These are phyloP conservation scores for Lepilemur ruficaudatus DNA, from an alignment of 2,797 vertebrate species.

Conservation along the genomic window DNA sequence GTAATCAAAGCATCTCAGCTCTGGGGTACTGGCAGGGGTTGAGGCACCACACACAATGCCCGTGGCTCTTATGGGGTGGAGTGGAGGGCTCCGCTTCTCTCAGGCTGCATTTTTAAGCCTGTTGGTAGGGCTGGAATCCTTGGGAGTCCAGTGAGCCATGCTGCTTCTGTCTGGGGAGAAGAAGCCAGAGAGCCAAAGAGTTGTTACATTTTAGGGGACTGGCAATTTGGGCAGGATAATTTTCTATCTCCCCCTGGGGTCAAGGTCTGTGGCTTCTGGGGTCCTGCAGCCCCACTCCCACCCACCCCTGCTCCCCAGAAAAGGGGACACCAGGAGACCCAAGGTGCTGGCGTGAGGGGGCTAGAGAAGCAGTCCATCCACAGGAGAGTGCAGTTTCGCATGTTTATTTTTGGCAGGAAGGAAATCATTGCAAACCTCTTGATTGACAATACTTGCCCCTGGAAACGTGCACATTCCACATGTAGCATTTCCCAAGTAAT, in stretches of 20 bases:
- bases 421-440: conserved; percentile 81
- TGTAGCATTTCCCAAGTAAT: conserved; percentile 80
- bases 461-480: conserved; percentile 72
- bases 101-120: background rate
- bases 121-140: background rate
- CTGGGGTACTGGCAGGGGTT: background rate
- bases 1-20: background rate
- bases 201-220: background rate
- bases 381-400: conserved; percentile 59
- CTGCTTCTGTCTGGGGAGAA: background rate
- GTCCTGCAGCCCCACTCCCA: background rate
- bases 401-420: conserved; percentile 87
- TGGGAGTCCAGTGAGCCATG: background rate
- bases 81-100: background rate
- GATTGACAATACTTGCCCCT: conserved; percentile 76
- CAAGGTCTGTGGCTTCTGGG: background rate
- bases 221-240: background rate
- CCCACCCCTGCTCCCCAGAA: background rate
- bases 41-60: background rate
- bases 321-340: background rate
- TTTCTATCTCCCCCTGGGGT: background rate
- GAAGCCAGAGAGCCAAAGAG: no score
- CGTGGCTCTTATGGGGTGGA: background rate
- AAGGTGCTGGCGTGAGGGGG: background rate
- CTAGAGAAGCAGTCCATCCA: conserved; percentile 49